Evolutionary conservation across 2,113 vertebrate genomes (phyloP), one percentile per base, ranked within the genome.

Genomic region (Limnothrissa miodon): DNA sequence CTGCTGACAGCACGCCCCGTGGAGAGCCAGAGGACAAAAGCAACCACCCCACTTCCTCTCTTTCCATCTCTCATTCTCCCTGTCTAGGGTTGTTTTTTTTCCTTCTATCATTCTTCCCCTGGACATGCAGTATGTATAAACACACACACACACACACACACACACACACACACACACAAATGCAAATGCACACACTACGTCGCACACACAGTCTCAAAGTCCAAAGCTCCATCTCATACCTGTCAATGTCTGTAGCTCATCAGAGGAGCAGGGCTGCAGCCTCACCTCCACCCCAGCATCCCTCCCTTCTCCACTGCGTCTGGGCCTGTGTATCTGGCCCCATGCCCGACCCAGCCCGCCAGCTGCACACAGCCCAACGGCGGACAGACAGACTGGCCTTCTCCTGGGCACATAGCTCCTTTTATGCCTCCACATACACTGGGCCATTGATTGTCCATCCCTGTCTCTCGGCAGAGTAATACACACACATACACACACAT

Each of bases 341-440:
- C 8, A 51, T 78, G 39, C 80, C 80, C 51, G 11, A 0, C 51
- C 9, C 46, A 33, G 56, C 79, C 83, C 81, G 78, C 79, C 83
- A 83, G 78, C 42, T 74, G 62, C 80, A 81, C 45, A 25, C 78
- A 66, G 46, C 78, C 70, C 17, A 33, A 79, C 42, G 36, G 66
- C 66, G 80, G 36, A 56, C 51, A 39, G 80, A 83, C 83, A 87
- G 70, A 87, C 84, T 81, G 80, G 83, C 81, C 79, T 87, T 85
- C 45, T 85, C 66, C 62, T 70, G 44, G 84, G 53, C 87, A 84
- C 87, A 84, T 81, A 85, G 83, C 87, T 70, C 83, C 80, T 83
- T 84, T 86, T 88, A 84, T 88, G 8, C 80, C 83, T 80, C 45
- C 78, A 46, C 45, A 86, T 78, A 86, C 80, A 81, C 84, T 80